phyloP scores from a whole-genome alignment of 2,113 vertebrate genomes.

The Conger conger region DNA sequence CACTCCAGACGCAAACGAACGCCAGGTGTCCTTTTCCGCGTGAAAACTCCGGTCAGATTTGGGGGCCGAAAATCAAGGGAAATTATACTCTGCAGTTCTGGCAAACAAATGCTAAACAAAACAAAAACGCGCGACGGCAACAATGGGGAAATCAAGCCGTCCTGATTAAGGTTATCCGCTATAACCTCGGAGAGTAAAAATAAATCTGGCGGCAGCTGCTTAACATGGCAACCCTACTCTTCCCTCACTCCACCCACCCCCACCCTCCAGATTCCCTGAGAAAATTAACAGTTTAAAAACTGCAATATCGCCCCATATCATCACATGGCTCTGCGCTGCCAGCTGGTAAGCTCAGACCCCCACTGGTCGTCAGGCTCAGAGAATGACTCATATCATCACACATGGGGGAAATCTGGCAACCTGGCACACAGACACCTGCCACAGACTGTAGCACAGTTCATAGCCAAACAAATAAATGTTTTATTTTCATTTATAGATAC shows the following conservation, averaged over 20 bases:
- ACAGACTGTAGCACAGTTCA: neutral
- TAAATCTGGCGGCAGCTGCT: neutral
- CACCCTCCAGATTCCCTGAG: neutral
- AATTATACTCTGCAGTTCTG: neutral
- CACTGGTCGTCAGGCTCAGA: neutral
- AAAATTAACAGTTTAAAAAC: neutral
- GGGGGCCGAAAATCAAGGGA: neutral
- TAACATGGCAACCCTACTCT: neutral
- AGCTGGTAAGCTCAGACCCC: neutral
- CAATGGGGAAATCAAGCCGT: neutral
- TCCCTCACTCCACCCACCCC: conserved; percentile 17
- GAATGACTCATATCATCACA: neutral
- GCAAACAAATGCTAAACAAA: neutral
- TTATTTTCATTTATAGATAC: neutral
- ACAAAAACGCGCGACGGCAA: neutral
- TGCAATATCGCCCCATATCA: neutral
- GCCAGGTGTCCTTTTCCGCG: neutral
- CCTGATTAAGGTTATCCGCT: neutral
- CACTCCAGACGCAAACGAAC: neutral
- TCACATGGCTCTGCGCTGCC: neutral
- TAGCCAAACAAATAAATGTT: neutral
- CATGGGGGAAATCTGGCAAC: neutral
- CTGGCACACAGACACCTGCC: neutral
- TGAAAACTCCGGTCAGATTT: neutral
- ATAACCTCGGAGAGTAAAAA: neutral